Evolutionary conservation across 2,113 vertebrate species (phyloP).

Genomic region (Bufo bufo): DNA sequence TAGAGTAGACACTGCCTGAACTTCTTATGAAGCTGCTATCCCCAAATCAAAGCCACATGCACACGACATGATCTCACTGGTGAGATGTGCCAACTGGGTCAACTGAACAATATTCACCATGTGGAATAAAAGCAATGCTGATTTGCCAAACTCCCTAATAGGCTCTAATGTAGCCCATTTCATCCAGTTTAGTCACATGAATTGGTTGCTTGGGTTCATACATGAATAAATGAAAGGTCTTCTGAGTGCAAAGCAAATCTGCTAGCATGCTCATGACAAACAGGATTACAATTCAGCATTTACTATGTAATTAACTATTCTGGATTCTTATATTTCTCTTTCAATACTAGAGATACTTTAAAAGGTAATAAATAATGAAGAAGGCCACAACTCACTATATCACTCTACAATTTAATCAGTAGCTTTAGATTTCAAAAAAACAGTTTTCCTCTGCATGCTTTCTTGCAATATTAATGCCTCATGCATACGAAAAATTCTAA

Average conservation of each 20-base stretch:
- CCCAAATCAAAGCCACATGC: neutral
- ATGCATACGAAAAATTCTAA: no score
- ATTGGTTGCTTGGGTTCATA: neutral
- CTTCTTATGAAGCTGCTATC: neutral
- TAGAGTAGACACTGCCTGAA: neutral
- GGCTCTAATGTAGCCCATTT: neutral
- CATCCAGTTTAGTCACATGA: slow-evolving; percentile 13
- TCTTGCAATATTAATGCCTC: neutral
- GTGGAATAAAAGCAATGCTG: neutral
- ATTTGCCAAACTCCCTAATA: neutral
- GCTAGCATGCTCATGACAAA: neutral
- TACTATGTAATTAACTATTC: neutral
- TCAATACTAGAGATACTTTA: neutral
- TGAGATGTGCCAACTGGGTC: neutral
- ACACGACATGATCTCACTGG: neutral
- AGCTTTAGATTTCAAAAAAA: no score
- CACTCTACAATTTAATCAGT: no score
- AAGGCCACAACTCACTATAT: no score
- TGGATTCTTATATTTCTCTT: neutral
- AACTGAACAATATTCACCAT: slow-evolving; percentile 10
- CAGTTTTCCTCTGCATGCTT: no score
- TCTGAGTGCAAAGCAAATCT: neutral
- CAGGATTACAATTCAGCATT: neutral
- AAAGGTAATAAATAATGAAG: neutral
- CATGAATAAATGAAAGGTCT: neutral